A percentile compares a stretch with the other conserved stretches of the same genome.
Conservation (phyloP, 1,140 invertebrate genomes). For the Nixonia krombeini region DNA sequence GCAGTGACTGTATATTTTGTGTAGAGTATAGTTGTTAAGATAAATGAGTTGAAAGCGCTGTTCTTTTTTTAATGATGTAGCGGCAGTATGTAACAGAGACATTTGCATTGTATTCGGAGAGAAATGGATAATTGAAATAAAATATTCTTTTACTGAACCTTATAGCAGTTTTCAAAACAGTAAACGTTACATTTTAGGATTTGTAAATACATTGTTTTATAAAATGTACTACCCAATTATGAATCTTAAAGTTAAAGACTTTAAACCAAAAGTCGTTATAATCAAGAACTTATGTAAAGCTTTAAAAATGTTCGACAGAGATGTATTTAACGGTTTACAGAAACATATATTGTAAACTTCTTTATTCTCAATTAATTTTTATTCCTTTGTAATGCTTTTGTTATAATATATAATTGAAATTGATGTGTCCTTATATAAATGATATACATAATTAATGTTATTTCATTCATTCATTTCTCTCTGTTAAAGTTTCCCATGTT, state of each 20-base stretch:
- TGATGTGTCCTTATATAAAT: too few species aligned
- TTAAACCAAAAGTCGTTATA: too few species aligned
- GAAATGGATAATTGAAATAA: constrained; percentile 18
- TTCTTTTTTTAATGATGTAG: constrained; percentile 30
- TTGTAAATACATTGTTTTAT: not conserved
- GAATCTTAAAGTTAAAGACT: too few species aligned
- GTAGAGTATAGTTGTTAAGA: constrained; percentile 40
- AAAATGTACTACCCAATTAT: too few species aligned
- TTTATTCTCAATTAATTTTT: too few species aligned
- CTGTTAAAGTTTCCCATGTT: constrained; percentile 9
- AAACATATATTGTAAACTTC: too few species aligned
- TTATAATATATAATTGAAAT: too few species aligned
- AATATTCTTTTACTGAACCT: constrained; percentile 5
- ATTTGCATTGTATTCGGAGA: constrained; percentile 10
- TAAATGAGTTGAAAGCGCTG: constrained; percentile 30
- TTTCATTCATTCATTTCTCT: not conserved
- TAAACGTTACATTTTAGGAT: not conserved
- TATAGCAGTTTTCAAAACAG: not conserved
- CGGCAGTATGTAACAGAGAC: constrained; percentile 14
- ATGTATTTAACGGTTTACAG: too few species aligned
- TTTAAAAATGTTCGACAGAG: too few species aligned
- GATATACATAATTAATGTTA: too few species aligned
- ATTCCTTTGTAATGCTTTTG: too few species aligned
- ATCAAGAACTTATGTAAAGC: too few species aligned
- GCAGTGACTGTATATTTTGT: constrained; percentile 48